Evolutionary conservation across 2,888 invertebrate species (phyloP).

Genomic region (Brassicogethes aeneus): DNA sequence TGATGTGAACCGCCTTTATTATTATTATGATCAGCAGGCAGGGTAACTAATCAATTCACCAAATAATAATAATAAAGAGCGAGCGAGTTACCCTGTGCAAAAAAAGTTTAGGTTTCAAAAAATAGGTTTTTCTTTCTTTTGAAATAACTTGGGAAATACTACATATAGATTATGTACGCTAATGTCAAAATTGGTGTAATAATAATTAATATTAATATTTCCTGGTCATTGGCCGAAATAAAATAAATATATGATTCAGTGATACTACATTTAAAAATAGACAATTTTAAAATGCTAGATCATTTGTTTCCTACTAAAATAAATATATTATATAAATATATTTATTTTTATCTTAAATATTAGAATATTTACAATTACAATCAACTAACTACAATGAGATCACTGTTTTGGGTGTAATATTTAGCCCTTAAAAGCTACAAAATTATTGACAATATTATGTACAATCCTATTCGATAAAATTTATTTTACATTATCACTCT

Average conservation of each 20-base stretch:
- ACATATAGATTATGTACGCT: too few relatives aligned
- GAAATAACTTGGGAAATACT: too few relatives aligned
- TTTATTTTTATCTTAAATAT: constrained; percentile 17
- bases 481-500: constrained; percentile 18
- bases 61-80: too few relatives aligned
- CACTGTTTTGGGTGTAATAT: constrained; percentile 29
- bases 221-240: not conserved
- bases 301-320: constrained; percentile 16
- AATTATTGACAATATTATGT: constrained; percentile 18
- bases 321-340: constrained; percentile 25
- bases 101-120: too few relatives aligned
- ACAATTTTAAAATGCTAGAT: constrained; percentile 1
- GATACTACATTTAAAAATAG: not conserved
- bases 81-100: too few relatives aligned
- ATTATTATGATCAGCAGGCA: too few relatives aligned
- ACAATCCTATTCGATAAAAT: constrained; percentile 12
- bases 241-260: not conserved
- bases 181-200: too few relatives aligned
- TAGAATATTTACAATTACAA: constrained; percentile 22
- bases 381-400: constrained; percentile 33
- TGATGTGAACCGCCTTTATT: too few relatives aligned
- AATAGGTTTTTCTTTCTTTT: too few relatives aligned
- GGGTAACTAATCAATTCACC: too few relatives aligned
- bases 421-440: constrained; percentile 15
- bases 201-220: too few relatives aligned